Conservation (phyloP, 2,888 invertebrate genomes). For the Microctonus aethiopoides region DNA sequence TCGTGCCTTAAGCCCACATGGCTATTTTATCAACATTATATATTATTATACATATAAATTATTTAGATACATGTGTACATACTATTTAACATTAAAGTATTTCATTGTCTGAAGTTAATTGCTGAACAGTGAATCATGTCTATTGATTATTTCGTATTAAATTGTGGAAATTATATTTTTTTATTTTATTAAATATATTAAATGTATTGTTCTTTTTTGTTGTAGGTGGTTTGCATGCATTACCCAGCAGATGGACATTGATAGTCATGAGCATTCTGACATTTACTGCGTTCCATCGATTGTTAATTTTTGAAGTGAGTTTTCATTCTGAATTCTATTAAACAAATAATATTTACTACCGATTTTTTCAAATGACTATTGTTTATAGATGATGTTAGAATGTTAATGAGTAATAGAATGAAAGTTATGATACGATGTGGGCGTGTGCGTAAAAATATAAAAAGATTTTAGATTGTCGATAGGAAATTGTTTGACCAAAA, state of each 20-base stretch:
- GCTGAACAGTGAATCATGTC: neutral
- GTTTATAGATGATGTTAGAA: no score
- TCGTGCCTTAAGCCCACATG: constrained; percentile 35
- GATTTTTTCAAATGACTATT: no score
- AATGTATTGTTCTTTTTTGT: neutral
- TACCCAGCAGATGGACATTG: neutral
- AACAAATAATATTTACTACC: no score
- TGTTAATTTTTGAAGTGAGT: neutral
- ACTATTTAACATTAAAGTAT: constrained; percentile 1
- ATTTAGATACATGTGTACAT: no score
- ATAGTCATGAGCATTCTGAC: neutral
- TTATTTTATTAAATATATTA: neutral
- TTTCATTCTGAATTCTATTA: no score
- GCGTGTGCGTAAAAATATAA: no score
- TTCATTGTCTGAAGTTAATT: constrained; percentile 13
- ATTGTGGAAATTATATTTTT: no score
- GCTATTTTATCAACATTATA: neutral
- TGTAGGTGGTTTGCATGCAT: neutral
- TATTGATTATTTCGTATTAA: constrained; percentile 7
- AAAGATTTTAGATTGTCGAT: no score
- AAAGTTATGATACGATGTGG: no score
- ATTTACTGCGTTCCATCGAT: neutral
- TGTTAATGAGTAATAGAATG: no score
- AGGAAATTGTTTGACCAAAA: no score
- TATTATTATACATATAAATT: neutral